Conservation (phyloP, 1,140 invertebrate species). For the Drosophila arawakana region DNA sequence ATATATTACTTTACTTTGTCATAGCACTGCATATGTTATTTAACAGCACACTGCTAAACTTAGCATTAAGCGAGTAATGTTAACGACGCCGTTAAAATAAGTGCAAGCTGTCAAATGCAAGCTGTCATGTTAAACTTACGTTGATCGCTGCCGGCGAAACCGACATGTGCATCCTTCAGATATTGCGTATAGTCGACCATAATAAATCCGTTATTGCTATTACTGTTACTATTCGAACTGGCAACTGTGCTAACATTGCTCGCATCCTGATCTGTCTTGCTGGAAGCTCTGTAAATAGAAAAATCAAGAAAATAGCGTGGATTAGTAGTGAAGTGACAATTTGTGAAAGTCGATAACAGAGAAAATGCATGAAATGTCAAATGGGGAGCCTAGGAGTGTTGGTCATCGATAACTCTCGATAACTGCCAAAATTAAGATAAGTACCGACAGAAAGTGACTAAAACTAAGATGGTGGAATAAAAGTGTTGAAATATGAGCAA, state of each 20-base stretch:
- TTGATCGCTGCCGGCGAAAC: conserved; percentile 65
- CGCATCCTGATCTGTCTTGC: conserved; percentile 52
- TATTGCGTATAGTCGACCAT: conserved; percentile 83
- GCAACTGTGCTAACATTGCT: conserved; percentile 12
- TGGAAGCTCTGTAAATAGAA: neutral
- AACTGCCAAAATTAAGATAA: no score
- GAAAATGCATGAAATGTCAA: no score
- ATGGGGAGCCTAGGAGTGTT: no score
- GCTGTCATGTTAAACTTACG: conserved; percentile 53
- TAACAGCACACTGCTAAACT: neutral
- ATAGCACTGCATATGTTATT: no score
- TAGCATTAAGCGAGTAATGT: neutral
- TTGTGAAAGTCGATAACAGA: no score
- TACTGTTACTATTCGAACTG: conserved; percentile 68
- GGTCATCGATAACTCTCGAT: no score
- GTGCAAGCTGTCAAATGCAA: neutral
- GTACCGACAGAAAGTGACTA: no score
- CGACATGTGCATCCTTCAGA: conserved; percentile 83
- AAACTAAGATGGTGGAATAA: no score
- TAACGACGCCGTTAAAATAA: neutral
- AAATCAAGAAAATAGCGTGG: no score
- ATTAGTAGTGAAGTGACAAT: neutral
- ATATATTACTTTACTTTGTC: no score
- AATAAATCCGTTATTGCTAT: conserved; percentile 72
- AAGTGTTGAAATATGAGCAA: no score